Evolutionary conservation across 2,797 vertebrate genomes (phyloP).

Genomic region (Melopsittacus undulatus): DNA sequence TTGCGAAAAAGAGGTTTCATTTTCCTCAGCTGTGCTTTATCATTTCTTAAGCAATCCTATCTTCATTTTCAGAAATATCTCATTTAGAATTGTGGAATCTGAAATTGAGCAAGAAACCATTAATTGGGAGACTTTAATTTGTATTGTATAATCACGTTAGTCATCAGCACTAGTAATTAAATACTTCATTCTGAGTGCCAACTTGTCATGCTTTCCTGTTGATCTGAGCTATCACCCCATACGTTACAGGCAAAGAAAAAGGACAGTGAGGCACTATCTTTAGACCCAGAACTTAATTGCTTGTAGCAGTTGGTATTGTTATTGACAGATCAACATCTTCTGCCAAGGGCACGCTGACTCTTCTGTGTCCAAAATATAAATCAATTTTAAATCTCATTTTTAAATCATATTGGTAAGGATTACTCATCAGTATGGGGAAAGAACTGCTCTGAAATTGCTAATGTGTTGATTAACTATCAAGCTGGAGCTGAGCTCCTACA

Average conservation of each 20-base stretch:
- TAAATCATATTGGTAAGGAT: background rate
- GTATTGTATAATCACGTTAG: background rate
- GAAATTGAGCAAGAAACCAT: slow-evolving; percentile 16
- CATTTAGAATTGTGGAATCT: background rate
- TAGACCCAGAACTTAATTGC: background rate
- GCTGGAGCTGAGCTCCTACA: slow-evolving; percentile 16
- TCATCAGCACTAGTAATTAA: background rate
- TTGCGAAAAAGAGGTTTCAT: slow-evolving; percentile 10
- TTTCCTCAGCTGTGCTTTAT: background rate
- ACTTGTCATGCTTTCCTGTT: background rate
- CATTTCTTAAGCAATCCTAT: background rate
- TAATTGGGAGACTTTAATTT: background rate
- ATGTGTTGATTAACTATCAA: background rate
- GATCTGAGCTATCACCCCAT: background rate
- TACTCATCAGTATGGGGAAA: background rate
- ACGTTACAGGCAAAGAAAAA: background rate
- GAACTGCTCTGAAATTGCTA: background rate
- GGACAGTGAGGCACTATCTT: background rate
- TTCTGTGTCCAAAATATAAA: slow-evolving; percentile 11
- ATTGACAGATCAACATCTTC: background rate
- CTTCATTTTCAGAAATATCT: slow-evolving; percentile 44
- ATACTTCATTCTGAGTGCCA: background rate
- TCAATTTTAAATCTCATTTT: background rate
- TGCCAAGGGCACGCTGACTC: background rate
- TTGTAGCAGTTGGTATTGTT: background rate